These are phyloP conservation scores for Drosophila truncata DNA, from an alignment of 1,140 invertebrate species.

Conservation along the genomic window DNA sequence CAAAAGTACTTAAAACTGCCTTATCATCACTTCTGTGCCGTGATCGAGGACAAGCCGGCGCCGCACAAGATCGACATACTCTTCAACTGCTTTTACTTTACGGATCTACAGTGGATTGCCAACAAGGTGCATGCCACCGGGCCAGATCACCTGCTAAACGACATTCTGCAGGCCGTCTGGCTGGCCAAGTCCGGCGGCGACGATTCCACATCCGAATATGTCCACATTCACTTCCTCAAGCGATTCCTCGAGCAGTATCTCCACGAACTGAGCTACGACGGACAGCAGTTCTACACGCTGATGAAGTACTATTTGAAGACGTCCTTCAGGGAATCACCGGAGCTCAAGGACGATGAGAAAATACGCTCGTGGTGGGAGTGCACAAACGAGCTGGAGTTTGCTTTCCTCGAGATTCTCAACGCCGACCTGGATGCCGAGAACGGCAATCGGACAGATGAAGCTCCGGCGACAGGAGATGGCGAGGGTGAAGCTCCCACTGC, in stretches of 20 bases:
- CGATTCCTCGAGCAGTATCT: constrained; percentile 89
- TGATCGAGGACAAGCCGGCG: constrained; percentile 79
- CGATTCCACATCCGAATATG: constrained; percentile 46
- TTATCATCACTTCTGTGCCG: constrained; percentile 87
- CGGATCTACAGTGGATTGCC: constrained; percentile 90
- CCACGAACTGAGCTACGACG: constrained; percentile 90
- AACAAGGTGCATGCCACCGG: constrained; percentile 91
- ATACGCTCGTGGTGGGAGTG: constrained; percentile 74
- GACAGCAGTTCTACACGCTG: constrained; percentile 91
- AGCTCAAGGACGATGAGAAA: constrained; percentile 74
- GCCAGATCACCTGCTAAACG: constrained; percentile 74
- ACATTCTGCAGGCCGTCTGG: constrained; percentile 71
- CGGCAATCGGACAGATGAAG: constrained; percentile 16
- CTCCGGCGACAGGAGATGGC: background rate
- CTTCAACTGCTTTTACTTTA: constrained; percentile 86
- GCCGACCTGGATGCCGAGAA: constrained; percentile 59
- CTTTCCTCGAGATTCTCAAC: constrained; percentile 82
- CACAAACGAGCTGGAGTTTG: constrained; percentile 75
- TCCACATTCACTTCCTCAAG: constrained; percentile 88
- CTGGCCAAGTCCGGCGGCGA: constrained; percentile 47
- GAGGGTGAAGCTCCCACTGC: background rate
- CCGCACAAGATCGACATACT: constrained; percentile 80
- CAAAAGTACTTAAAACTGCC: constrained; percentile 93
- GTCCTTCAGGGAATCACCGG: constrained; percentile 72
- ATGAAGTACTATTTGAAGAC: constrained; percentile 87